Percentiles rank a stretch among this genome's conserved stretches.
phyloP scores from a whole-genome alignment of 2,113 vertebrate genomes.

The Podarcis cretensis region DNA sequence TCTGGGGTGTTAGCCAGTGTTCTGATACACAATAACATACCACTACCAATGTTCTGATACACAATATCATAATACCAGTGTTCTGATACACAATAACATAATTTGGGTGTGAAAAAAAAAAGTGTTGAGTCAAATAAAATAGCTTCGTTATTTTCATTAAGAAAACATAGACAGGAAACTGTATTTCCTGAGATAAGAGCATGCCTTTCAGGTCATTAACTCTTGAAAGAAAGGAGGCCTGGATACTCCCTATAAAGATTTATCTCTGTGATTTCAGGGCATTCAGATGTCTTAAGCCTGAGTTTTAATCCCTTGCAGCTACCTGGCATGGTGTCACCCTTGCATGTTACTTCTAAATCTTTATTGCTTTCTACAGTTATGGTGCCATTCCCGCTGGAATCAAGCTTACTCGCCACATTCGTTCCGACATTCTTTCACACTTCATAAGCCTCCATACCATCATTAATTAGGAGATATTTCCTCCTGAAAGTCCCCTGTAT shows the following conservation, averaged over 20 bases:
- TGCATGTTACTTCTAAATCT: background rate
- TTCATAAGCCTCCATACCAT: slow-evolving; percentile 57
- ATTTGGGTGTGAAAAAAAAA: background rate
- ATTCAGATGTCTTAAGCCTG: slow-evolving; percentile 30
- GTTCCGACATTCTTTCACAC: slow-evolving; percentile 61
- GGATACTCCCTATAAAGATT: background rate
- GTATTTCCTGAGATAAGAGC: background rate
- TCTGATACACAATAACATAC: too few species aligned
- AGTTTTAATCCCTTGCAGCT: slow-evolving; percentile 17
- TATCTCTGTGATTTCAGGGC: background rate
- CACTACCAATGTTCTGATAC: background rate
- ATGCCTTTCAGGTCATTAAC: slow-evolving; percentile 1
- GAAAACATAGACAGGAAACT: slow-evolving; percentile 17
- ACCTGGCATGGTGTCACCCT: slow-evolving; percentile 11
- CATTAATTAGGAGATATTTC: slow-evolving; percentile 66
- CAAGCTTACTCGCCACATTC: slow-evolving; percentile 44
- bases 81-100: background rate
- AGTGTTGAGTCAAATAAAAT: slow-evolving; percentile 21
- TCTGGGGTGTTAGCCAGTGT: too few species aligned
- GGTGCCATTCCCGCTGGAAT: slow-evolving; percentile 38
- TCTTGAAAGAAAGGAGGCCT: background rate
- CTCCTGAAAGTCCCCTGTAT: slow-evolving; percentile 49
- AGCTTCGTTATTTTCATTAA: background rate
- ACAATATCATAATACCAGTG: background rate
- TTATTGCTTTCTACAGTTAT: slow-evolving; percentile 25